Evolutionary conservation across 2,113 vertebrate species (phyloP), one percentile per base, ranked within the genome.

Genomic region (Myrmecophaga tridactyla): DNA sequence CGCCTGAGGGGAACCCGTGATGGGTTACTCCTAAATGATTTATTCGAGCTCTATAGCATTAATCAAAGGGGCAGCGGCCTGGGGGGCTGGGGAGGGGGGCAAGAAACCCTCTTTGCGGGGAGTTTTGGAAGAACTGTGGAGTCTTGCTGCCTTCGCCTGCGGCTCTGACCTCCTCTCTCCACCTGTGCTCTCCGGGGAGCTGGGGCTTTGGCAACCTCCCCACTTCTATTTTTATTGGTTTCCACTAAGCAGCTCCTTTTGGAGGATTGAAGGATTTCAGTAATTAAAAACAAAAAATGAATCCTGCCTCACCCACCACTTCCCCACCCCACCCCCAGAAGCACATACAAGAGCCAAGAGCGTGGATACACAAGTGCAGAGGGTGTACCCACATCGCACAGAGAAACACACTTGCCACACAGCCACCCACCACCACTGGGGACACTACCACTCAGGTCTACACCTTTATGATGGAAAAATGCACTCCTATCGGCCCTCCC

Each of bases 161-260:
- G 27, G 98, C 97, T 97, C 97, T 97, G 98, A 98, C 98, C 98
- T 97, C 97, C 94, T 98, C 97, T 97, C 97, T 98, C 98, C 98
- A 99, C 98, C 98, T 99, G 98, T 80, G 82, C 98, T 98, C 98
- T 94, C 98, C 96, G 69, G 98, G 98, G 98, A 98, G 98, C 97
- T 96, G 96, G 98, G 97, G 96, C 97, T 98, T 98, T 98, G 98
- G 98, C 98, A 98, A 98, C 93, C 81, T 92, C 96, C 97, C 97
- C 90, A 7, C 97, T 98, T 97, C 92, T 69, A 41, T 97, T 98
- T 98, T 98, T 98, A 98, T 97, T 97, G 98, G 97, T 98, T 98
- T 98, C 97, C 97, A 97, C 98, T 97, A 97, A 98, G 97, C 98
- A 98, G 98, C 98, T 98, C 97, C 97, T 98, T 98, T 97, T 31